Base-by-base conservation (phyloP, 2,113 vertebrate species). In the Raja brachyura region DNA sequence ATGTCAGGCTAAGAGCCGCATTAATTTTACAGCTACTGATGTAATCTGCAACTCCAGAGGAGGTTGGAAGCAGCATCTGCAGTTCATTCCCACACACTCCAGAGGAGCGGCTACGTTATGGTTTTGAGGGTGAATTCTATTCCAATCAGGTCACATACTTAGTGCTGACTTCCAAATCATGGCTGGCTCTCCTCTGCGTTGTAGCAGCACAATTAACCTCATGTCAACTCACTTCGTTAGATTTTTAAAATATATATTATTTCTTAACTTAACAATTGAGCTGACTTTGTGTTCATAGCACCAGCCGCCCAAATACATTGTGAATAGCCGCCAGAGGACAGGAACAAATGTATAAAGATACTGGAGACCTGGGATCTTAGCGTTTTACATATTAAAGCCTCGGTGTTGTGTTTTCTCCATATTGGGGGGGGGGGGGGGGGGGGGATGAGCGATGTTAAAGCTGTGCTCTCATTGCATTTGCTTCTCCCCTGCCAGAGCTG, bases 401-500 rank as follows among this genome's bases (percentile, higher is more conserved):
- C 54, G 20, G 66, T 92, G 14, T 74, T 92, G 0, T 56, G 0
- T 56, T 1, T 61, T 66, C 13, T 73, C 31, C 61, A 31, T 54
- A 68, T 92, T 92, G 66, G 68, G 39, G n/a, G n/a, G n/a, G n/a
- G n/a, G n/a, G n/a, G n/a, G n/a, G n/a, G n/a, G n/a, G n/a, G n/a
- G n/a, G 39, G 73, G 73, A 66, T 73, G 39, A 22, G 31, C 90
- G 73, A 39, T 92, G 73, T 92, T 28, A 93, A 76, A 16, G 25
- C 93, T 48, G 73, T 92, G 88, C 63, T 90, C 90, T 92, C 68
- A 92, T 20, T 92, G 63, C 68, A 73, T 33, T 92, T 92, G 88
- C 86, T 63, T 0, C 59, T 10, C n/a, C 31, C 93, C 85, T 25
- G 63, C 4, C 96, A 99, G 99, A 98, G 95, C 94, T 99, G 98